These are phyloP conservation scores for Nemopilema nomurai DNA, from an alignment of 30 jellyfish, hydroid and myxozoan genomes.

Conservation along the genomic window DNA sequence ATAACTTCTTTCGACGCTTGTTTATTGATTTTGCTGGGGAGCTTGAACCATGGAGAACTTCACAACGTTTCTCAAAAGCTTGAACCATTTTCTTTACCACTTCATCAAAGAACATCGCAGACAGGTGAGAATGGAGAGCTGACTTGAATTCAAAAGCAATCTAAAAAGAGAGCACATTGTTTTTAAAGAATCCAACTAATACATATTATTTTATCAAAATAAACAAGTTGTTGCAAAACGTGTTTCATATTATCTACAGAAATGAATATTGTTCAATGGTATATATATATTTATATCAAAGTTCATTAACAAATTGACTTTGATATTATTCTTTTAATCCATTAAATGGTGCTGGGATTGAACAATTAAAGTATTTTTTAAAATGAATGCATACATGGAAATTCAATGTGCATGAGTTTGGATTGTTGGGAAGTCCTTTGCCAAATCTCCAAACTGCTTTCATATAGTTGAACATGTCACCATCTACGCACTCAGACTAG, in stretches of 20 bases:
- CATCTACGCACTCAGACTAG: slow-evolving; percentile 98
- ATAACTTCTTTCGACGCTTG: slow-evolving; percentile 15
- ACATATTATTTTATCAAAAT: too few species aligned
- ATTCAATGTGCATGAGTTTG: slow-evolving; percentile 84
- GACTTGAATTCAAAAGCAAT: slow-evolving; percentile 91
- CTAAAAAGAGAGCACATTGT: too few species aligned
- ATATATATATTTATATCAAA: too few species aligned
- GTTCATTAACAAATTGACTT: too few species aligned
- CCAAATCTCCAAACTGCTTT: slow-evolving; percentile 86
- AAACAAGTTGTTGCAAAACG: too few species aligned
- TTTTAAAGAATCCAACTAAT: too few species aligned
- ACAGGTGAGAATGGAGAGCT: slow-evolving; percentile 84
- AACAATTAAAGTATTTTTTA: neutral
- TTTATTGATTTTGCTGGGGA: slow-evolving; percentile 24
- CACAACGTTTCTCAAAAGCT: slow-evolving; percentile 93
- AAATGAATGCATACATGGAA: slow-evolving; percentile 74
- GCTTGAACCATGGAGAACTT: slow-evolving; percentile 71
- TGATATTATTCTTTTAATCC: too few species aligned
- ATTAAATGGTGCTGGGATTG: neutral
- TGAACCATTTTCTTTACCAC: slow-evolving; percentile 92
- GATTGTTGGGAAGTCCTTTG: slow-evolving; percentile 81
- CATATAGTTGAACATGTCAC: slow-evolving; percentile 86
- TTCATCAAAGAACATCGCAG: slow-evolving; percentile 93
- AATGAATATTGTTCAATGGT: too few species aligned
- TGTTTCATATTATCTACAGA: too few species aligned